These are phyloP conservation scores for Coregonus ussuriensis DNA, from an alignment of 2,797 vertebrate species.

Conservation along the genomic window DNA sequence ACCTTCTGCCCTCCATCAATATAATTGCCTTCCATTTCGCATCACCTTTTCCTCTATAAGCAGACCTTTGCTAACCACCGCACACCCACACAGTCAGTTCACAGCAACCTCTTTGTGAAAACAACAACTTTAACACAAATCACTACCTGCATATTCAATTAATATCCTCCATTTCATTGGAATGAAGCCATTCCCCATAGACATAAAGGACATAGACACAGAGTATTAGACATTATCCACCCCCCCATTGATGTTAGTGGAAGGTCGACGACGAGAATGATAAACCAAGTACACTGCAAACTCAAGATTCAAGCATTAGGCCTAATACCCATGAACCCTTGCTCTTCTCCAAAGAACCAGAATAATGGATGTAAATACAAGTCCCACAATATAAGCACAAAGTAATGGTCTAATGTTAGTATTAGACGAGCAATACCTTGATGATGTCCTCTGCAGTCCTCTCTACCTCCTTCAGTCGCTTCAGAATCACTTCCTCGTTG, in stretches of 20 bases:
- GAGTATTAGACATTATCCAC: not conserved
- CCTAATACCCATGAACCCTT: not conserved
- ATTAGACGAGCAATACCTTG: slow-evolving; percentile 77
- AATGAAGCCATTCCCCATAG: slow-evolving; percentile 1
- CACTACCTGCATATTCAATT: not conserved
- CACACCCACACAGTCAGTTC: not conserved
- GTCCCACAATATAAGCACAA: not conserved
- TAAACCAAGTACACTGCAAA: not conserved
- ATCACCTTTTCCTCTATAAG: not conserved
- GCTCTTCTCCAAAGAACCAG: not conserved
- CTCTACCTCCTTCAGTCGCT: slow-evolving; percentile 89
- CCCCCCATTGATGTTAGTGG: not conserved
- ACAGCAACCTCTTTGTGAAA: not conserved
- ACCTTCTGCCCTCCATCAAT: not conserved
- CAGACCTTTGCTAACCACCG: not conserved
- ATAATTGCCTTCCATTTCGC: not conserved
- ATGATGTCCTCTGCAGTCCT: slow-evolving; percentile 91
- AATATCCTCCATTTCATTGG: not conserved
- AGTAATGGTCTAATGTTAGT: slow-evolving; percentile 7
- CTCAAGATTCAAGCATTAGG: not conserved
- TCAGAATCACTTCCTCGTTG: slow-evolving; percentile 86
- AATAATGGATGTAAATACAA: not conserved
- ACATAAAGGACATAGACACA: not conserved
- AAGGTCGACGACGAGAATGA: not conserved
- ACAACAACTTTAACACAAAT: not conserved